These are phyloP conservation scores for Apodemia hepburni DNA, from an alignment of 2,888 invertebrate genomes.

Conservation along the genomic window DNA sequence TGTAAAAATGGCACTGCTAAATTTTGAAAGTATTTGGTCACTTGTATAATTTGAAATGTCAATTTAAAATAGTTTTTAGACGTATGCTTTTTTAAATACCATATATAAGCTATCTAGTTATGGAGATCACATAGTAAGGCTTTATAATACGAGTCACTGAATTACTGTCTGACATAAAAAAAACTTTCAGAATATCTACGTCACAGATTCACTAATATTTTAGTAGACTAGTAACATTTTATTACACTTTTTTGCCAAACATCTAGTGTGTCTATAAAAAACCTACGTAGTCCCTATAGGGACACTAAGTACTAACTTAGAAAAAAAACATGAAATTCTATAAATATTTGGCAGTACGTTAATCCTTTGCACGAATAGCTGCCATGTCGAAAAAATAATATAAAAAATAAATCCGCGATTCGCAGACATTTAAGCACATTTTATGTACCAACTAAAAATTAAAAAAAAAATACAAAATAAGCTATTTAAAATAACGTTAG, in stretches of 20 bases:
- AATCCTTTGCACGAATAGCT: slow-evolving; percentile 37
- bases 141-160: not conserved
- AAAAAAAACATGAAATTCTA: slow-evolving; percentile 39
- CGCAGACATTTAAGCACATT: slow-evolving; percentile 45
- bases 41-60: too few species aligned
- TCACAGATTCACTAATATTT: slow-evolving; percentile 35
- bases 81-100: too few species aligned
- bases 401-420: slow-evolving; percentile 39
- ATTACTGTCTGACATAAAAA: not conserved
- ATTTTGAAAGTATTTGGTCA: too few species aligned
- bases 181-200: slow-evolving; percentile 33
- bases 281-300: slow-evolving; percentile 30
- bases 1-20: too few species aligned
- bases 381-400: slow-evolving; percentile 43
- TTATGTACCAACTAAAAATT: slow-evolving; percentile 41
- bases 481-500: slow-evolving; percentile 58
- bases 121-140: not conserved
- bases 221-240: slow-evolving; percentile 37
- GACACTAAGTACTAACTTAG: slow-evolving; percentile 44
- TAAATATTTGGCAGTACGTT: slow-evolving; percentile 43
- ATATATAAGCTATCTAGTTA: too few species aligned
- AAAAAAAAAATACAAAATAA: slow-evolving; percentile 51
- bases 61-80: too few species aligned
- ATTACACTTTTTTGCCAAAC: slow-evolving; percentile 34
- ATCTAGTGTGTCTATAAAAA: slow-evolving; percentile 35